phyloP scores from a whole-genome alignment of 1,140 invertebrate genomes.

The Eumeta japonica region DNA sequence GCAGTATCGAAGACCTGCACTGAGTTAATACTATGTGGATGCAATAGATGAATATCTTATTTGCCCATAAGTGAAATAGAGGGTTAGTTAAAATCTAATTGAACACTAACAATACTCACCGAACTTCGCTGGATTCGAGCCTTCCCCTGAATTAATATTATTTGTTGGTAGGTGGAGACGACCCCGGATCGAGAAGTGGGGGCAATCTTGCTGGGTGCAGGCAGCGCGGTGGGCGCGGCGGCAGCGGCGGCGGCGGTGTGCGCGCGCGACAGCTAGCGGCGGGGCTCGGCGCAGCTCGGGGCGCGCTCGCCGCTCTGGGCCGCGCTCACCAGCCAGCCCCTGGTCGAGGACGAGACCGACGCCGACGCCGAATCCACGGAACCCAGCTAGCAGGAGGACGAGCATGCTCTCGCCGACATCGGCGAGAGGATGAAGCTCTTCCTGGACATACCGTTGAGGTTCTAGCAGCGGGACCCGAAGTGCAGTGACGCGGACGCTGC shows the following conservation, averaged over 20 bases:
- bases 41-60: no score
- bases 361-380: slow-evolving; percentile 35
- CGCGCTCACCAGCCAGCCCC: slow-evolving; percentile 63
- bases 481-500: no score
- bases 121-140: no score
- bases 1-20: no score
- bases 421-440: slow-evolving; percentile 60
- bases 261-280: slow-evolving; percentile 56
- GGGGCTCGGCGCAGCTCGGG: slow-evolving; percentile 48
- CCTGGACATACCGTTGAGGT: slow-evolving; percentile 56
- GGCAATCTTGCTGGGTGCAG: slow-evolving; percentile 40
- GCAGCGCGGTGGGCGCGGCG: slow-evolving; percentile 48
- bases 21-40: no score
- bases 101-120: no score
- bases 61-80: no score
- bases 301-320: slow-evolving; percentile 66
- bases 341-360: slow-evolving; percentile 43
- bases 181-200: slow-evolving; percentile 58
- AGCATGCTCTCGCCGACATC: slow-evolving; percentile 47
- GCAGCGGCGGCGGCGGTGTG: slow-evolving; percentile 38
- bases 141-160: neutral
- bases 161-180: slow-evolving; percentile 48
- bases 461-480: no score
- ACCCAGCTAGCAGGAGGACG: slow-evolving; percentile 56
- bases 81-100: no score